Base-by-base conservation (phyloP, 35 echinoderm and acorn worm genomes). In the Eucidaris tribuloides region DNA sequence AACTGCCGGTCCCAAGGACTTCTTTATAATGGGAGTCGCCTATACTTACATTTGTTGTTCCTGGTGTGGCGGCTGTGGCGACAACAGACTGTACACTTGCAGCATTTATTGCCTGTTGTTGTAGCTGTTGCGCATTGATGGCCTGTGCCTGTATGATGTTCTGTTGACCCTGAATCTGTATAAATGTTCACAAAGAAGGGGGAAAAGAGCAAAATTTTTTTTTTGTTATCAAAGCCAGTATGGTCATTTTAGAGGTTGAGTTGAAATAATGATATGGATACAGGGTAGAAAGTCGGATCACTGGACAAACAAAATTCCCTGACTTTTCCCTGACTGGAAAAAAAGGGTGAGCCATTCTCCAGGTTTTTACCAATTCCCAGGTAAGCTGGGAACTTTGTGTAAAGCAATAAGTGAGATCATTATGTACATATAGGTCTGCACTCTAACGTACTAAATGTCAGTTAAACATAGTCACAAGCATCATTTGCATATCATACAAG, bases 101-200 rank as follows among this genome's bases (percentile, higher is more conserved):
- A 24, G 61, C 72, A 60, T 50, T 60, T 31, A 83, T 46, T 42
- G 85, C 65, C 2, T 65, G 71, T 55, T 83, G 80, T 58, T 90
- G 88, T 14, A 71, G 54, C 36, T 83, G 46, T 20, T 49, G 66
- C 29, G 80, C 71, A 19, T 85, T 77, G 65, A 83, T 58, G 18
- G 79, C 72, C 31, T 84, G 81, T 20, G 28, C 55, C 49, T 83
- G 71, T 6, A 84, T 65, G 9, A 90, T 7, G 58, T 46, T 84
- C 19, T 90, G 88, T 58, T 77, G 81, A 25, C 65, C 64, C 11
- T 76, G 45, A 7, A 76, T 15, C 62, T 71, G 62, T 29, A 19
- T 34, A 4, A 81, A n/a, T 2, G 28, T 25, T 3, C 19, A 31
- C 32, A 19, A 18, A 4, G 4, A 34, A 18, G 6, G 15, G 17